Evolutionary conservation across 2,113 vertebrate species (phyloP), one percentile per base, ranked within the genome.

Genomic region (Bostrychus sinensis): DNA sequence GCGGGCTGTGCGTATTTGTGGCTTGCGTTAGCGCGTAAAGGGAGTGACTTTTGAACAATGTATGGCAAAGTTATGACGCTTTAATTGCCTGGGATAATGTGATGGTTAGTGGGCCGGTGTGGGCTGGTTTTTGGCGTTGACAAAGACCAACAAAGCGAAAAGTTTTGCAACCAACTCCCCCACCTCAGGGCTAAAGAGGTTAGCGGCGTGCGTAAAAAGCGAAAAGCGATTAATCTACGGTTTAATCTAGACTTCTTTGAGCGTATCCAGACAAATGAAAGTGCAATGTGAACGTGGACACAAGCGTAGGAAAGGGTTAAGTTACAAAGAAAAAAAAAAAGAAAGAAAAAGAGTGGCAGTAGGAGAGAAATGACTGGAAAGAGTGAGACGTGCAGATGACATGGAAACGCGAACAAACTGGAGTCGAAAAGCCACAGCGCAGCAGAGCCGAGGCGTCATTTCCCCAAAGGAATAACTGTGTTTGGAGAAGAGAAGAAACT

Each of bases 241-340:
- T 10, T 14, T 14, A 3, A 25, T 10, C 14, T 51, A 2, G 48
- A 5, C 23, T 9, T 11, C 43, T 51, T 30, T 51, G 48, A 30
- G 10, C 48, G 2, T 30, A 1, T 20, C 22, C 0, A 11, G 41
- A 23, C 10, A 28, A 17, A 30, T 3, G 0, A 8, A 28, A 5
- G 25, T 17, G 14, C 48, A n/a, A 39, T 8, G 12, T 11, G 14
- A 12, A 13, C 9, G 48, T 3, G 12, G 25, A 28, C 14, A 28
- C 20, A 2, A 25, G 46, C 14, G 16, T 0, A 9, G 36, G 34
- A 41, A 77, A 72, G 22, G 28, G 82, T 89, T 88, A 86, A 77
- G 28, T 70, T 66, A 19, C 14, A 41, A 12, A 36, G n/a, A 50
- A 8, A 7, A 0, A 23, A 10, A 25, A 1, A 43, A 37, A 76